Evolutionary conservation across 2,797 vertebrate species (phyloP).

Genomic region (Pipistrellus pygmaeus): DNA sequence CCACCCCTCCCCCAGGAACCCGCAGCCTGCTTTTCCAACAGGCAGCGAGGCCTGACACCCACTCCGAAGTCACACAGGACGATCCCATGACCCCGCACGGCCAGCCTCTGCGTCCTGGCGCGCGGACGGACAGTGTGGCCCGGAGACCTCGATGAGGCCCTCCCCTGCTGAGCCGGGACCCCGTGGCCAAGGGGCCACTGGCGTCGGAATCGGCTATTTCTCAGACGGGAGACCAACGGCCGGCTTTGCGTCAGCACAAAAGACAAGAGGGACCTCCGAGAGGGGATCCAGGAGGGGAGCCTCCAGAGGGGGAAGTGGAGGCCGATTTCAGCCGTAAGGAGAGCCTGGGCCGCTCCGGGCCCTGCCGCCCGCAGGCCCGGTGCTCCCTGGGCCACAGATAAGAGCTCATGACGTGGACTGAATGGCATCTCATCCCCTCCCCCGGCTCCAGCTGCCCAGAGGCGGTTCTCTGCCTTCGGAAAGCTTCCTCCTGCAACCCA

Average conservation of each 20-base stretch:
- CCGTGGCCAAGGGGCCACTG: slow-evolving; percentile 37
- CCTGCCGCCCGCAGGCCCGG: slow-evolving; percentile 58
- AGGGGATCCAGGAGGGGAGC: not conserved
- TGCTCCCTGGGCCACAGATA: slow-evolving; percentile 75
- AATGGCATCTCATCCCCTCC: slow-evolving; percentile 79
- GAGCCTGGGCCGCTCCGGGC: not conserved
- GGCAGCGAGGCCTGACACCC: not conserved
- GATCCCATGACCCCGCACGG: not conserved
- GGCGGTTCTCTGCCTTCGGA: slow-evolving; percentile 60
- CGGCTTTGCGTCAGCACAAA: slow-evolving; percentile 67
- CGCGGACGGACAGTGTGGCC: not conserved
- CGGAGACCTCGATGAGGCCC: not conserved
- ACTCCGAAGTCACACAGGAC: accelerated
- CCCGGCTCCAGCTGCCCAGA: slow-evolving; percentile 75
- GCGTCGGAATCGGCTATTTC: slow-evolving; percentile 33
- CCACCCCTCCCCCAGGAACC: slow-evolving; percentile 77
- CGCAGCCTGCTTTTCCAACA: slow-evolving; percentile 58
- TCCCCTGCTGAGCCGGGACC: not conserved
- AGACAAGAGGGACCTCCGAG: not conserved
- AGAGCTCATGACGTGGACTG: slow-evolving; percentile 77
- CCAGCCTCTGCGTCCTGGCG: not conserved
- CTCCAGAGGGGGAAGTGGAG: not conserved
- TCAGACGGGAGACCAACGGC: slow-evolving; percentile 50
- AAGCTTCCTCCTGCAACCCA: slow-evolving; percentile 67
- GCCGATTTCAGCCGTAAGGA: not conserved